Evolutionary conservation across 30 jellyfish, hydroid and myxozoan genomes (phyloP).

Genomic region (Catostylus mosaicus): DNA sequence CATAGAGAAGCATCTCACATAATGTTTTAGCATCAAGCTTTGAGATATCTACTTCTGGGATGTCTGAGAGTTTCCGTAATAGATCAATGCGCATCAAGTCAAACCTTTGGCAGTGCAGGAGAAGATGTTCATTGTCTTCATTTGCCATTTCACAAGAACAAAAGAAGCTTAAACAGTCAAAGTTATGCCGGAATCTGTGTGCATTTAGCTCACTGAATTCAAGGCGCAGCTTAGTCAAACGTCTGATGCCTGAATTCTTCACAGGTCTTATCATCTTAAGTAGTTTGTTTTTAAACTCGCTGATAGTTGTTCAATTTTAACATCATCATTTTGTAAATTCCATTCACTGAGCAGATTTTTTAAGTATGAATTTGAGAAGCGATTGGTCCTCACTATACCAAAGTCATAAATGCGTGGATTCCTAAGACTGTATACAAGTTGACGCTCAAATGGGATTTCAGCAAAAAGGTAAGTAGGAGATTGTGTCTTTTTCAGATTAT

Average conservation of each 20-base stretch:
- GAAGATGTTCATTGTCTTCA: constrained; percentile 13
- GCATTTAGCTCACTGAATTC: constrained; percentile 15
- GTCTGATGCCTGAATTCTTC: constrained; percentile 9
- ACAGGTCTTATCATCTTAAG: constrained; percentile 6
- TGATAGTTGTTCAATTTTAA: neutral
- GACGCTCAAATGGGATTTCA: constrained; percentile 24
- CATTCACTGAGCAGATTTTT: constrained; percentile 3
- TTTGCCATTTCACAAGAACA: constrained; percentile 9
- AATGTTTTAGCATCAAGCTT: neutral
- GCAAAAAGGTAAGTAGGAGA: constrained; percentile 16
- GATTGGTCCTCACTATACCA: too few relatives aligned
- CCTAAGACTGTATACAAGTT: neutral
- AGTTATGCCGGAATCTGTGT: constrained; percentile 17
- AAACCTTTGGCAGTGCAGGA: constrained; percentile 42
- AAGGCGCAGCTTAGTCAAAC: constrained; percentile 8
- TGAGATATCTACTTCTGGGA: constrained; percentile 13
- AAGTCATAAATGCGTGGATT: neutral
- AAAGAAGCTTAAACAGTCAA: constrained; percentile 5
- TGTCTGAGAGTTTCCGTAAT: neutral
- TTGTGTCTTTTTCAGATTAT: constrained; percentile 2
- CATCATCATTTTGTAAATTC: constrained; percentile 4
- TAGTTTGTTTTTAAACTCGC: constrained; percentile 9
- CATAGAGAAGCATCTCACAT: neutral
- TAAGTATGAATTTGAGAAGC: too few relatives aligned
- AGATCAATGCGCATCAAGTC: constrained; percentile 3